phyloP scores from a whole-genome alignment of 2,113 vertebrate species.

The Aphyosemion australe region DNA sequence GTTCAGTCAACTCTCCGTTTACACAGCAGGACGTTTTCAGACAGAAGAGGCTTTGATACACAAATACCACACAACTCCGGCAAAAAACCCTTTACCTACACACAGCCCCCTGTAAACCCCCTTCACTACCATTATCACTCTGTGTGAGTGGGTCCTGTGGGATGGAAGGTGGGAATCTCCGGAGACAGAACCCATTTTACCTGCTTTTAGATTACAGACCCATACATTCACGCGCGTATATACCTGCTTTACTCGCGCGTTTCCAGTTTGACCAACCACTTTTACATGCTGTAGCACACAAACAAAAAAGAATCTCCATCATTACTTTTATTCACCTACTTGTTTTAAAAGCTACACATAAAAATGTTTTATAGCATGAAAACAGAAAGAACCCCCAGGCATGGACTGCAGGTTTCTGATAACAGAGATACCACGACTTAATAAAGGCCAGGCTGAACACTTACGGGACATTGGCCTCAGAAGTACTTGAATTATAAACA shows the following conservation, averaged over 20 bases:
- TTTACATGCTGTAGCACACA: not conserved
- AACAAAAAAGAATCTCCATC: not conserved
- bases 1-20: constrained; percentile 50
- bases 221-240: constrained; percentile 5
- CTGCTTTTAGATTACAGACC: constrained; percentile 14
- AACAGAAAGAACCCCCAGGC: not conserved
- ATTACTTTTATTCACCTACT: not conserved
- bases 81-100: not conserved
- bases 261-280: not conserved
- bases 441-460: not conserved
- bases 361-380: not conserved
- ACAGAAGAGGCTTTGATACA: constrained; percentile 63
- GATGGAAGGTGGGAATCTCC: constrained; percentile 22
- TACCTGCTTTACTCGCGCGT: not conserved
- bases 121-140: constrained; percentile 24
- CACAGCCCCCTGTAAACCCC: constrained; percentile 5
- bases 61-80: constrained; percentile 39
- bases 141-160: constrained; percentile 16
- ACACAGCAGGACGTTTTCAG: constrained; percentile 47
- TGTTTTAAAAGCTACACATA: not conserved
- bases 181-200: constrained; percentile 28
- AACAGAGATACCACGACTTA: not conserved
- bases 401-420: not conserved
- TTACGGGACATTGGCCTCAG: not conserved
- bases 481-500: not conserved